A percentile compares a stretch with the other conserved stretches of the same genome.
Evolutionary conservation across 2,113 vertebrate genomes (phyloP).

Genomic region (Ameiurus melas): DNA sequence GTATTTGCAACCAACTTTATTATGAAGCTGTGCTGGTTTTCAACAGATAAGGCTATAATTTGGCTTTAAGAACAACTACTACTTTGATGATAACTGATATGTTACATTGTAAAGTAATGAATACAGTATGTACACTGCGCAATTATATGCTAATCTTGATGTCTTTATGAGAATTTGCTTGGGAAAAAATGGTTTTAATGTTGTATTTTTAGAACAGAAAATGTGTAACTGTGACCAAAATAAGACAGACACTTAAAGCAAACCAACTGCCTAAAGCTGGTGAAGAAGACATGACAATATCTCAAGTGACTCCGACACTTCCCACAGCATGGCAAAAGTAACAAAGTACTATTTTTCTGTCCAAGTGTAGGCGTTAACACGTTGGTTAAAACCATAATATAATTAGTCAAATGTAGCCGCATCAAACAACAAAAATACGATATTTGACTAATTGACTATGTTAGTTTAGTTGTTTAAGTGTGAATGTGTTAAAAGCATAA

Average conservation of each 20-base stretch:
- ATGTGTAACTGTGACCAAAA: slow-evolving; percentile 28
- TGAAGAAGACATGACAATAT: neutral
- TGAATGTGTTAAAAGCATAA: neutral
- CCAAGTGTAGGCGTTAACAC: neutral
- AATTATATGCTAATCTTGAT: neutral
- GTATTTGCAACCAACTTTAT: slow-evolving; percentile 4
- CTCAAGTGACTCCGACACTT: slow-evolving; percentile 1
- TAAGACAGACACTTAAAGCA: neutral
- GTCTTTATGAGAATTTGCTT: neutral
- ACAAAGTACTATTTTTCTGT: neutral
- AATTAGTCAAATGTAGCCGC: neutral
- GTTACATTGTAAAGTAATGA: neutral
- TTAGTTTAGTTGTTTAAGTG: neutral
- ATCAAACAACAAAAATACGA: neutral
- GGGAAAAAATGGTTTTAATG: neutral
- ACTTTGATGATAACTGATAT: neutral
- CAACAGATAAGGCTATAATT: neutral
- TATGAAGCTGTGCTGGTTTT: slow-evolving; percentile 11
- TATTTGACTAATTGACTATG: neutral
- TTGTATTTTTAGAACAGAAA: slow-evolving; percentile 8
- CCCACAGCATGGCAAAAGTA: slow-evolving; percentile 8
- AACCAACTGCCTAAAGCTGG: slow-evolving; percentile 22
- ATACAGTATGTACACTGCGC: neutral
- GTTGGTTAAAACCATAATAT: neutral
- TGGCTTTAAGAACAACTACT: neutral